These are phyloP conservation scores for Zoanthus gigantus DNA, from an alignment of 92 coral and sea anemone genomes.

Conservation along the genomic window DNA sequence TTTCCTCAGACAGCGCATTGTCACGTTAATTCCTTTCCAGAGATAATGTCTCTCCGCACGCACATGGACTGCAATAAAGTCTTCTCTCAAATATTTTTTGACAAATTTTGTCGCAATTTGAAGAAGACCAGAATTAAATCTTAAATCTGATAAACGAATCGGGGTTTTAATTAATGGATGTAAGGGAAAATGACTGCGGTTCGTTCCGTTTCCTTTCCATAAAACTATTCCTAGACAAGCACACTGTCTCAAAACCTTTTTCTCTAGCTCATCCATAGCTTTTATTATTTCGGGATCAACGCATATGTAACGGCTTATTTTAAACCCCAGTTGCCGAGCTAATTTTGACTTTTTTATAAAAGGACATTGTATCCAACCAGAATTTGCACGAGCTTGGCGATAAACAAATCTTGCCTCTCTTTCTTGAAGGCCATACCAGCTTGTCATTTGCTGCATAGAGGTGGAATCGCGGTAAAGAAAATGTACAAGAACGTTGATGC, in stretches of 20 bases:
- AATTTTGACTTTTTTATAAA: constrained; percentile 84
- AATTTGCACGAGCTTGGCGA: constrained; percentile 62
- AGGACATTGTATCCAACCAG: constrained; percentile 93
- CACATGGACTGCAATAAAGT: constrained; percentile 89
- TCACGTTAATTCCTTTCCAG: constrained; percentile 85
- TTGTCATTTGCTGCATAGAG: constrained; percentile 68
- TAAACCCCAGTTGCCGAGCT: constrained; percentile 85
- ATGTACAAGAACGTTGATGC: constrained; percentile 89
- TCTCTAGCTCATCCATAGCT: constrained; percentile 79
- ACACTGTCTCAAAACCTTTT: constrained; percentile 81
- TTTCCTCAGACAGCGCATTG: constrained; percentile 83
- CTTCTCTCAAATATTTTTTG: constrained; percentile 58
- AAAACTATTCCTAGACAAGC: constrained; percentile 90
- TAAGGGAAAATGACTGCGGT: constrained; percentile 81
- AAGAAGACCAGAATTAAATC: constrained; percentile 80
- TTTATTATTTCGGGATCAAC: constrained; percentile 94
- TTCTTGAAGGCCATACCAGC: constrained; percentile 81
- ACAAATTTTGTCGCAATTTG: constrained; percentile 77
- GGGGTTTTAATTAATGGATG: constrained; percentile 69
- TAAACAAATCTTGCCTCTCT: constrained; percentile 74
- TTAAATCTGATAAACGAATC: constrained; percentile 76
- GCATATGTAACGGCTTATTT: constrained; percentile 92
- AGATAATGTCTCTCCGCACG: constrained; percentile 89
- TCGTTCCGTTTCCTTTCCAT: constrained; percentile 91
- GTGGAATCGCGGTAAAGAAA: constrained; percentile 77